phyloP scores from a whole-genome alignment of 2,888 invertebrate genomes.

The Bursaphelenchus okinawaensis region DNA sequence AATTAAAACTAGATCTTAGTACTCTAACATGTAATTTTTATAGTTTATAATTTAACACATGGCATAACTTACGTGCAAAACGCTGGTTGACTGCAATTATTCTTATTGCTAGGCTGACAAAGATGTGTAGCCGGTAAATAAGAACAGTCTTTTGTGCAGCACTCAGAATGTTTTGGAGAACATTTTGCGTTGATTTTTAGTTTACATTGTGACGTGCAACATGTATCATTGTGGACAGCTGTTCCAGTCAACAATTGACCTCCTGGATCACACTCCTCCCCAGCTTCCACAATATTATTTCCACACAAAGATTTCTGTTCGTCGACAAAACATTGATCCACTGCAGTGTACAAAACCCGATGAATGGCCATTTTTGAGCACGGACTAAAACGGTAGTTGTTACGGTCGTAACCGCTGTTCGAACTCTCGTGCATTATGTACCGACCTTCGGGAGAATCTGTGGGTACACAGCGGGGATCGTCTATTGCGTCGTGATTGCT shows the following conservation, averaged over 20 bases:
- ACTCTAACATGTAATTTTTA: no score
- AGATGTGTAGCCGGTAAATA: conserved; percentile 7
- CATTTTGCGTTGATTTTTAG: conserved; percentile 21
- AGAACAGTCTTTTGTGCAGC: conserved; percentile 24
- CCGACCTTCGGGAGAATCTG: conserved; percentile 23
- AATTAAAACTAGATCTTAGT: neutral
- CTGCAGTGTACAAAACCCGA: conserved; percentile 24
- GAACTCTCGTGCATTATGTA: conserved; percentile 30
- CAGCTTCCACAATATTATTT: conserved; percentile 35
- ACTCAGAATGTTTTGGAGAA: conserved; percentile 34
- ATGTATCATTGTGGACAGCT: conserved; percentile 15
- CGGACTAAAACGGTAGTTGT: conserved; percentile 29
- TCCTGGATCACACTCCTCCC: conserved; percentile 34
- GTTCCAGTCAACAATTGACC: conserved; percentile 19
- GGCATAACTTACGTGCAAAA: conserved; percentile 27
- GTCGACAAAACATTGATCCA: conserved; percentile 29
- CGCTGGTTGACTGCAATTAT: conserved; percentile 24
- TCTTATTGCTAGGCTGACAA: conserved; percentile 25
- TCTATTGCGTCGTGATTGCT: conserved; percentile 23
- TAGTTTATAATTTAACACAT: no score
- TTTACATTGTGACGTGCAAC: conserved; percentile 26
- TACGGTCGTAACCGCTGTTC: conserved; percentile 33
- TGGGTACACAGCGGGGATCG: conserved; percentile 18
- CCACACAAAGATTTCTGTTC: conserved; percentile 31
- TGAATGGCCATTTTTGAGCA: conserved; percentile 28